A percentile compares a stretch with the other conserved stretches of the same genome.
Conservation (phyloP, 2,797 vertebrate species). For the Gymnoscopelus braueri region DNA sequence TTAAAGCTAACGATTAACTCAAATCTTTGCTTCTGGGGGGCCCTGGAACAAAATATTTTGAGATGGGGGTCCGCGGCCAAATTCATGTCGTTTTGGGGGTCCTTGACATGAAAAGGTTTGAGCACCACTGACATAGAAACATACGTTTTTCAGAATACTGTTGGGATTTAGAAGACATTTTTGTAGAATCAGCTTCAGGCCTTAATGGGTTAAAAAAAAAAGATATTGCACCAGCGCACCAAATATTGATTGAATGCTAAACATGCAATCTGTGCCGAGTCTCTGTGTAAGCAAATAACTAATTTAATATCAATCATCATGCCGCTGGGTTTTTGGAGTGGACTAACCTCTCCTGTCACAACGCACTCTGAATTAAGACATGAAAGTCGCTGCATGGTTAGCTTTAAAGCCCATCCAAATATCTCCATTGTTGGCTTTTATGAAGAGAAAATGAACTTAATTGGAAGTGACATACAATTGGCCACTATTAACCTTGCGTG, state of each 20-base stretch:
- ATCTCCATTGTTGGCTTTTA: conserved; percentile 71
- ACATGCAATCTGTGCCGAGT: conserved; percentile 67
- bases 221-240: conserved; percentile 73
- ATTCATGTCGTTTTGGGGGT: too few relatives aligned
- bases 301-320: conserved; percentile 72
- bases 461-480: conserved; percentile 82
- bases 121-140: too few relatives aligned
- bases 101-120: too few relatives aligned
- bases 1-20: too few relatives aligned
- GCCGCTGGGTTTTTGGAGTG: conserved; percentile 14
- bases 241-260: conserved; percentile 81
- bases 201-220: conserved; percentile 26
- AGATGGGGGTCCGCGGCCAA: too few relatives aligned
- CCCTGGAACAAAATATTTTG: too few relatives aligned
- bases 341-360: conserved; percentile 63
- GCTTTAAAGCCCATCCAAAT: conserved; percentile 67
- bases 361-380: conserved; percentile 66
- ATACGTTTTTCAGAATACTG: too few relatives aligned
- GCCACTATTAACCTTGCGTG: conserved; percentile 76
- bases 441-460: conserved; percentile 73
- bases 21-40: too few relatives aligned
- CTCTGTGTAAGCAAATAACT: conserved; percentile 70
- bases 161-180: too few relatives aligned
- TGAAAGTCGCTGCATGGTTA: conserved; percentile 60
- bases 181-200: too few relatives aligned